Percentiles rank a stretch among this genome's conserved stretches.
Conservation (phyloP, 2,797 vertebrate genomes). For the Clarias platycephalus region DNA sequence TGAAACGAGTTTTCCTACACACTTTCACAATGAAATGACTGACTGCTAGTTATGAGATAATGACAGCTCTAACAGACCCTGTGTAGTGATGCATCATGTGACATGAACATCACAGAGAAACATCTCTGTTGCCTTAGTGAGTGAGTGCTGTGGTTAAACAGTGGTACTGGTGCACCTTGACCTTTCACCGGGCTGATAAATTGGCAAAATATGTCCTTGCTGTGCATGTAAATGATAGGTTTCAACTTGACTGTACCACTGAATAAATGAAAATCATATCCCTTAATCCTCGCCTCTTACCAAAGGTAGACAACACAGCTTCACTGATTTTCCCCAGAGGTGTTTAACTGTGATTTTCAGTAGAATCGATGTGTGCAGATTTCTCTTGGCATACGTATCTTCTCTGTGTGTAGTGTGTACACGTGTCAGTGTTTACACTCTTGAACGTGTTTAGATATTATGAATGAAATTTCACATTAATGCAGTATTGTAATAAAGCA, state of each 20-base stretch:
- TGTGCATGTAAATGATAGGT: constrained; percentile 17
- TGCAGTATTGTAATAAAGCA: constrained; percentile 58
- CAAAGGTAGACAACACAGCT: neutral
- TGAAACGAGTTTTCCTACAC: constrained; percentile 40
- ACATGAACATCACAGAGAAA: neutral
- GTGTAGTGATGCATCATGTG: neutral
- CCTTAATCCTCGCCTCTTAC: neutral
- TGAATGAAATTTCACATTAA: constrained; percentile 43
- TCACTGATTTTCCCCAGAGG: constrained; percentile 4
- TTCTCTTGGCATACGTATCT: constrained; percentile 20
- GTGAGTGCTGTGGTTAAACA: constrained; percentile 19
- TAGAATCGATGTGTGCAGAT: constrained; percentile 12
- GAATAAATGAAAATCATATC: neutral
- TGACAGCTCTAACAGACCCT: neutral
- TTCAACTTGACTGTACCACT: constrained; percentile 18
- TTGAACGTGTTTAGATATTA: constrained; percentile 38
- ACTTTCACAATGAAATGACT: neutral
- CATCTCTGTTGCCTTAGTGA: constrained; percentile 12
- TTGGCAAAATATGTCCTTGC: constrained; percentile 25
- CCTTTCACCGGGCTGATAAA: constrained; percentile 13
- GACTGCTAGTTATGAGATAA: neutral
- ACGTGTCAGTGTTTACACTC: constrained; percentile 31
- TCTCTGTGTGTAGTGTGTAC: constrained; percentile 4
- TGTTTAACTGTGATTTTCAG: constrained; percentile 27
- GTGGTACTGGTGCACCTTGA: constrained; percentile 40